phyloP scores from a whole-genome alignment of 2,888 invertebrate genomes.

The Zele albiditarsus region DNA sequence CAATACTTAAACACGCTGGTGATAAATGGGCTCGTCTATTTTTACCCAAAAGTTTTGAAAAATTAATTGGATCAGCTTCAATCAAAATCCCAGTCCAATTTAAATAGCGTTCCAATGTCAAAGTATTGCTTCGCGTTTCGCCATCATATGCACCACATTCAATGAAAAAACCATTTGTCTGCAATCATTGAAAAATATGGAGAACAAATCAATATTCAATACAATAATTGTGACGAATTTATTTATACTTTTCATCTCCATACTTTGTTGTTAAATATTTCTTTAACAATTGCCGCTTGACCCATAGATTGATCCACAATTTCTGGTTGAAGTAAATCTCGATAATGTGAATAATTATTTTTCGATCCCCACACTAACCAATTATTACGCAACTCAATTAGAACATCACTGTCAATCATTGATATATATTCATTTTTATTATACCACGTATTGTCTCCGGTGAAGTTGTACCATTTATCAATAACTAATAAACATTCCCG shows the following conservation, averaged over 20 bases:
- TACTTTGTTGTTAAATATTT: neutral
- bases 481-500: neutral
- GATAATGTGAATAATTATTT: neutral
- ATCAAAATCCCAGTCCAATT: constrained; percentile 75
- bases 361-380: neutral
- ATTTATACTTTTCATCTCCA: neutral
- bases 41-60: constrained; percentile 70
- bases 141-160: constrained; percentile 77
- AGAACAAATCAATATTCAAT: constrained; percentile 20
- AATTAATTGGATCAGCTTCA: constrained; percentile 75
- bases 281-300: neutral
- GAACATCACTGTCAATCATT: constrained; percentile 34
- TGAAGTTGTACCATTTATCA: constrained; percentile 54
- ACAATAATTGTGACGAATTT: neutral
- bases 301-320: neutral
- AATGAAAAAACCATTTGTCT: constrained; percentile 75
- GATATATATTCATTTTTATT: constrained; percentile 49
- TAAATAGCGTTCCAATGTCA: constrained; percentile 73
- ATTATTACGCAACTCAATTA: neutral
- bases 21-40: constrained; percentile 73
- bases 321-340: neutral
- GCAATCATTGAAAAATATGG: constrained; percentile 39
- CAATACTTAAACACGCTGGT: constrained; percentile 73
- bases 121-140: constrained; percentile 75
- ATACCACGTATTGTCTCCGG: constrained; percentile 52